Evolutionary conservation across 2,888 invertebrate species (phyloP), one percentile per base, ranked within the genome.

Genomic region (Myathropa florea): DNA sequence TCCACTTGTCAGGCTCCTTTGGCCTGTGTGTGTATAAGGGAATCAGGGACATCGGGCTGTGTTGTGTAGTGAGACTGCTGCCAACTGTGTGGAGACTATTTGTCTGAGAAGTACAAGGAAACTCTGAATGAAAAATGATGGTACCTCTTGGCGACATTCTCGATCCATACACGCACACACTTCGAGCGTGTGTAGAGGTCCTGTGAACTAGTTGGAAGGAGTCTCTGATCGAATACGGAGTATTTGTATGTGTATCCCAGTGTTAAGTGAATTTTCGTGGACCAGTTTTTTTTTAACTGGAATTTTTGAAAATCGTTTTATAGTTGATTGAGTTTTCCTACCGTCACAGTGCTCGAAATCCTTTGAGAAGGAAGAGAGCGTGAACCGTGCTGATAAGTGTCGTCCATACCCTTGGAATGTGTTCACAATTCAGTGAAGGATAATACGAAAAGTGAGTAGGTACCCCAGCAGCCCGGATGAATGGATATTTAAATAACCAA

Each of bases 71-170:
- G 24, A 3, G 12, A 57, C 12, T 57, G 57, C 79, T 73, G 81
- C 67, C 81, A 76, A 72, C 33, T 81, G 18, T 59, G 57, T 73
- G 84, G 85, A 82, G 85, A 70, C 85, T 68, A 73, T 64, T 78
- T 82, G 85, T 82, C 82, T 85, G 77, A 39, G 73, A 64, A 59
- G 73, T 28, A 73, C 60, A 72, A 73, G 72, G 64, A 82, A 82
- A 78, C 28, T 67, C 67, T 82, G 77, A 84, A 84, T 84, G 84
- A 84, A 84, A 84, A 76, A 78, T 82, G 72, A 72, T 61, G 61
- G 76, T 55, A 84, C 70, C 60, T 84, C 61, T 46, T 67, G 76
- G 71, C 71, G 81, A 82, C 72, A 81, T 21, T n/a, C n/a, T n/a
- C 61, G 61, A 28, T 46, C 26, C 12, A 36, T 18, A 55, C 57